Base-by-base conservation (phyloP, 2,797 vertebrate genomes). In the Tragopan temminckii region DNA sequence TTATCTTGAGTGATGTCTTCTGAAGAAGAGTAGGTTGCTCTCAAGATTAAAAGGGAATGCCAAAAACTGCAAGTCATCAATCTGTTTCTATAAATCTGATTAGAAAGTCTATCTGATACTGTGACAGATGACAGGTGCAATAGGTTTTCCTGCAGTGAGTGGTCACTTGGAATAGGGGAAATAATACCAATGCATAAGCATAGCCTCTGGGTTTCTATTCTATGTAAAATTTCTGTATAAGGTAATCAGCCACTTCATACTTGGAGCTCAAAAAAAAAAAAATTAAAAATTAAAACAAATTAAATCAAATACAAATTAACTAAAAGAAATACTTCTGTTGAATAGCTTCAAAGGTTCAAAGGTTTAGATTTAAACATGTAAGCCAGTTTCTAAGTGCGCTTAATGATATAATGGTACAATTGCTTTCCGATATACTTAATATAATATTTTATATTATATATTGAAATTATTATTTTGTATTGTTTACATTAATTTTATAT, bases 151-250 rank as follows among this genome's bases (percentile, higher is more conserved):
- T 58, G 15, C 33, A 24, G 23, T 17, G 21, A 62, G 17, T 18
- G 9, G 58, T 85, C 87, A 11, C 45, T 75, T 53, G 31, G 21
- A 20, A 38, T 58, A 50, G 35, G 18, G 70, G 53, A 82, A 43
- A 5, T 36, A 77, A 4, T 13, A 75, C 3, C 24, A 21, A 16
- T 36, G 19, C 55, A 16, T 64, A 48, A 85, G 24, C 0, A 0
- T 24, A 52, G n/a, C 3, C 20, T 52, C 31, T 59, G 23, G 33
- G 8, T 74, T 82, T 90, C 64, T 40, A 9, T 57, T 85, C 40
- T 2, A 0, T 70, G 40, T 63, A 72, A 89, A 85, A 63, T 61
- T 53, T 87, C 29, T 85, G 43, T 64, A 55, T 33, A 75, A 52
- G 7, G 25, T 64, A 57, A 87, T 29, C 35, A n/a, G 5, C 3